Evolutionary conservation across 2,888 invertebrate genomes (phyloP), one percentile per base, ranked within the genome.

Genomic region (Erebia epiphron): DNA sequence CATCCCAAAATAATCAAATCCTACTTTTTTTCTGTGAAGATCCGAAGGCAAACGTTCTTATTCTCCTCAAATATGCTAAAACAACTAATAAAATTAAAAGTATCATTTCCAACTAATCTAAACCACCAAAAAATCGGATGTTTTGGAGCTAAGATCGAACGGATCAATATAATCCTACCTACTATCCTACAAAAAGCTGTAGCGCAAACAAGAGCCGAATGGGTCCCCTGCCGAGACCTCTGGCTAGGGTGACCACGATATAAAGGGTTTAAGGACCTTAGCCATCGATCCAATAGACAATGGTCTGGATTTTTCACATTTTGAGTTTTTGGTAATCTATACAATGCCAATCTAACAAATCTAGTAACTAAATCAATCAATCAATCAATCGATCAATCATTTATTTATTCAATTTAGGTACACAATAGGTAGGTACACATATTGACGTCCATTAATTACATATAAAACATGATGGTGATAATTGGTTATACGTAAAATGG

Each of bases 61-160:
- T 18, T 10, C 7, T 16, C 7, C 14, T 9, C 35, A 16, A 10
- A 21, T 11, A 21, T 11, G 11, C 21, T 13, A 21, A 56, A 11
- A 3, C 11, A 35, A 60, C 7, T 5, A 35, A 57, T 35, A 35
- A 35, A 26, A 26, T 26, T 3, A 26, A 26, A 26, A 35, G 35
- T 35, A 35, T n/a, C 18, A 63, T 18, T 41, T 56, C 18, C 14
- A 66, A 9, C 43, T 57, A 66, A 66, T 66, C 66, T 10, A 5
- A 56, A 5, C 11, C 49, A 67, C 67, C 67, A 67, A 67, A 67
- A 67, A 67, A 46, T 26, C 26, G 73, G 72, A 75, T 64, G 75
- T 78, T 77, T 75, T 54, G 76, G 70, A 74, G 75, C 73, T 71
- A 69, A 69, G 68, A 71, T 66, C 67, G 75, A 69, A 50, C 49